Evolutionary conservation across 2,113 vertebrate species (phyloP), one percentile per base, ranked within the genome.

Genomic region (Hassar affinis): DNA sequence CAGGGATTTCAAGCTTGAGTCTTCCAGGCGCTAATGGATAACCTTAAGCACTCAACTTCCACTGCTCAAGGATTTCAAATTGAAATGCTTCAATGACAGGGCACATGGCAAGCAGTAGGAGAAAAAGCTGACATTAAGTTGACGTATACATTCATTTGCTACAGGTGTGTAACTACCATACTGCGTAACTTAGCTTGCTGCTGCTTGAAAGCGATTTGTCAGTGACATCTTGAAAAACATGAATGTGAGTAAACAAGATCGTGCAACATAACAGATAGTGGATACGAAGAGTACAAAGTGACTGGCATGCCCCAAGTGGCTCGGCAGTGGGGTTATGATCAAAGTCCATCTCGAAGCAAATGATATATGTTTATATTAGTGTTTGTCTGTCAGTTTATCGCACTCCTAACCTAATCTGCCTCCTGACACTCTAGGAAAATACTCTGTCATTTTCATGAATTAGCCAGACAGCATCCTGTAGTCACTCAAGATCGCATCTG

Each of bases 11-110:
- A 76, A 54, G 30, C 51, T 22, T 10, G 49, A 56, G 22, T 77
- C 51, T 54, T 52, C 74, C 17, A 77, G 74, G 27, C 18, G 10
- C 30, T 35, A 77, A 77, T 77, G 74, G 74, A 77, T 33, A 52
- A 52, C 7, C n/a, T 74, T 49, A 74, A 27, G 5, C 45, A 75
- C 35, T 69, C 35, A 42, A 12, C 35, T 42, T 38, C 8, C 9
- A 22, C 20, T 71, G 22, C 68, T 45, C 35, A 68, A 68, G 64
- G 33, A 38, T 7, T 68, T 38, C 18, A 62, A 62, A 27, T 62
- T 68, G 14, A 9, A 38, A 68, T 10, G 17, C 15, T 42, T 68
- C 33, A 68, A 10, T 38, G 33, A 38, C 64, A 68, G 64, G 1
- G 0, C 7, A 68, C 64, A n/a, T 45, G 12, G 38, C 38, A 49